These are phyloP conservation scores for Calidris pygmaea DNA, from an alignment of 2,113 vertebrate species.

Conservation along the genomic window DNA sequence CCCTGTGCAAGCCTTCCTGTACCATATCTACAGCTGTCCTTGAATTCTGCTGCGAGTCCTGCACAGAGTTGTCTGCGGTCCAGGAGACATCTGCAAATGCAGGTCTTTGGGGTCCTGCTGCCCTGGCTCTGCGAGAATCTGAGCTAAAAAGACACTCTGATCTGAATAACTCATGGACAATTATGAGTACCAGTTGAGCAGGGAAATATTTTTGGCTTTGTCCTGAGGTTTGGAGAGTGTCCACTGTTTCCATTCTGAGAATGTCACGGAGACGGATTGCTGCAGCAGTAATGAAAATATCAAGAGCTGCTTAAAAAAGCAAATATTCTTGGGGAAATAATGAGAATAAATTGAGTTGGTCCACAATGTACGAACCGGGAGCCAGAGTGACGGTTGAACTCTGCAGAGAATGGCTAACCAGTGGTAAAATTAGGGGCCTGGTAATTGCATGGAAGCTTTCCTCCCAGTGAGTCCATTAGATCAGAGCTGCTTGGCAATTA, in stretches of 20 bases:
- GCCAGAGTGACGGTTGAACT: neutral
- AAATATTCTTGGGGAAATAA: constrained; percentile 23
- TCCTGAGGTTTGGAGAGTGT: constrained; percentile 22
- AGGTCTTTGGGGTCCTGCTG: neutral
- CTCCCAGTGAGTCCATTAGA: neutral
- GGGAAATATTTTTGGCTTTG: constrained; percentile 37
- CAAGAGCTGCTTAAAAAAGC: constrained; percentile 32
- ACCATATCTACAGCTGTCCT: neutral
- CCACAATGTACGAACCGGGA: neutral
- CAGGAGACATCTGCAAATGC: neutral
- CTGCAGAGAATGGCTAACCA: neutral
- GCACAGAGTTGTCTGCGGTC: neutral
- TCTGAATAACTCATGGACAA: neutral
- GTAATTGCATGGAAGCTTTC: neutral
- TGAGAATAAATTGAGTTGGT: neutral
- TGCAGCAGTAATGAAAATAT: constrained; percentile 14
- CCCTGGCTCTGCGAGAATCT: neutral
- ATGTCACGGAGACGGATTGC: constrained; percentile 20
- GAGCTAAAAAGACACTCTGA: neutral
- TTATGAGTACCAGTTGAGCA: neutral
- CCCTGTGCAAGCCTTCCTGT: neutral
- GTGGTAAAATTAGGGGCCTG: neutral
- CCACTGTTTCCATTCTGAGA: constrained; percentile 44
- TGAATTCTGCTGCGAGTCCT: neutral
- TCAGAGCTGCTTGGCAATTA: neutral